Conservation (phyloP, 2,888 invertebrate species). For the Thecophora atra region DNA sequence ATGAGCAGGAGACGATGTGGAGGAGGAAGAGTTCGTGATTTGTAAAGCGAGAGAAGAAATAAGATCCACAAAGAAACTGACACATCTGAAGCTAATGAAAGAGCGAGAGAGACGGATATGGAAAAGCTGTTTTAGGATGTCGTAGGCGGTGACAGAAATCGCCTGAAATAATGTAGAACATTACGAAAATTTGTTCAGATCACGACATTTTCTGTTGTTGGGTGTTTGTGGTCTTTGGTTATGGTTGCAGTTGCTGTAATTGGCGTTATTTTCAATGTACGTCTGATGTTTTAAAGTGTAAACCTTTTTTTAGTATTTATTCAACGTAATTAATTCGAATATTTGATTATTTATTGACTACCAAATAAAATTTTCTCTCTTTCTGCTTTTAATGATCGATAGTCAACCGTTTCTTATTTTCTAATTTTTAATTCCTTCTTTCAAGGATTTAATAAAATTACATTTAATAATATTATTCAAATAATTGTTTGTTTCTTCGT, state of each 20-base stretch:
- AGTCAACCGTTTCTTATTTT: too few species aligned
- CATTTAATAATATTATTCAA: too few species aligned
- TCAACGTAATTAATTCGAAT: too few species aligned
- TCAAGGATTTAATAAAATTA: too few species aligned
- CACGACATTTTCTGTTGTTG: slow-evolving; percentile 48
- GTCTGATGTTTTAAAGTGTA: too few species aligned
- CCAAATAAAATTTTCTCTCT: too few species aligned
- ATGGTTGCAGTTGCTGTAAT: slow-evolving; percentile 33
- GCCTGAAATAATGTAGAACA: slow-evolving; percentile 53
- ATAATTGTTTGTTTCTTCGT: not conserved
- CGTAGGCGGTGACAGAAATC: not conserved
- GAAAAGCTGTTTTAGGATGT: not conserved
- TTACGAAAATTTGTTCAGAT: slow-evolving; percentile 62
- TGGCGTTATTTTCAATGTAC: too few species aligned
- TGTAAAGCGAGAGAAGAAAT: not conserved
- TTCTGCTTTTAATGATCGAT: too few species aligned
- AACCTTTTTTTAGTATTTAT: too few species aligned
- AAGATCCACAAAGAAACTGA: not conserved
- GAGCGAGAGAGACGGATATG: not conserved
- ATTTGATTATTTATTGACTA: too few species aligned
- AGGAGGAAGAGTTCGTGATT: not conserved
- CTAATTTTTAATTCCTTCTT: too few species aligned
- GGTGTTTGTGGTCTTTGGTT: slow-evolving; percentile 46
- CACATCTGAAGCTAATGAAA: not conserved
- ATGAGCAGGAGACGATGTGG: not conserved